Evolutionary conservation across 2,113 vertebrate species (phyloP), one percentile per base, ranked within the genome.

Genomic region (Scomber colias): DNA sequence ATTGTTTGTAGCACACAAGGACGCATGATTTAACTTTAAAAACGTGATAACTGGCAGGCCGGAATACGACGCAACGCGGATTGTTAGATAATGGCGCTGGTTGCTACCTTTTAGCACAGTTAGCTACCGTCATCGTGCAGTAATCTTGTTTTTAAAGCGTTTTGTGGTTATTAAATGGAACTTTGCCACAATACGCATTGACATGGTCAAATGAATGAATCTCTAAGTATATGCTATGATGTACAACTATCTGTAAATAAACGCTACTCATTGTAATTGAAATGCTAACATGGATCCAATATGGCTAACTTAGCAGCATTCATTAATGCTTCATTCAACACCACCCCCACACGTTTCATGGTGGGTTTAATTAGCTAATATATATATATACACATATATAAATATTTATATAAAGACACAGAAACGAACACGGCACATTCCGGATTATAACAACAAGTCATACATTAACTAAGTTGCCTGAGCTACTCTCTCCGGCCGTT

Each of bases 21-120:
- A 0, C 15, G 15, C 5, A 7, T 45, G 51, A 2, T 11, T 13
- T 3, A 12, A 0, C 40, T 11, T 68, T 44, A 59, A 4, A 24
- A 44, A 19, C 7, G 30, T 2, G 17, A n/a, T 10, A 30, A 24
- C 24, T 46, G 21, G 50, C 62, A 24, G 90, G 86, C 80, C 84
- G 2, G 2, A 14, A 3, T 61, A 15, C 88, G 79, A 87, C 91
- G 71, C 89, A 91, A 86, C 91, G 90, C 82, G 87, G 87, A 71
- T 75, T 2, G 6, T 76, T 13, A 84, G 83, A 92, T 95, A 94
- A 95, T 95, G 94, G 94, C 94, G 93, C 82, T 89, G 88, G 56
- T 1, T 65, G 88, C 60, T 90, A 75, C 24, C 64, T 11, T 21
- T 66, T 66, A 72, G 87, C 80, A 11, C 57, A 30, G 24, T 44